Evolutionary conservation across 2,888 invertebrate species (phyloP).

Genomic region (Periphyllus acericola): DNA sequence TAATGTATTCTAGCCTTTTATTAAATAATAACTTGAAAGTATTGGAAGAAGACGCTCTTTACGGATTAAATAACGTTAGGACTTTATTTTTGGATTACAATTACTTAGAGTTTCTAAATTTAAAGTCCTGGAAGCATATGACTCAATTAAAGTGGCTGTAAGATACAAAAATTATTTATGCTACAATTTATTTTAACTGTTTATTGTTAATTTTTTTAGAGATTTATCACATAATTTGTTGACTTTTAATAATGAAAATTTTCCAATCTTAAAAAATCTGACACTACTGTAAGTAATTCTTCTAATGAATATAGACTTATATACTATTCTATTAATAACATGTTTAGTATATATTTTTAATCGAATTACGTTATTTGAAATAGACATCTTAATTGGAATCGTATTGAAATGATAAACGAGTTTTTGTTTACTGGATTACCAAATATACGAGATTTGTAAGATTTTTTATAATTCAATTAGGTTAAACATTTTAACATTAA

Average conservation of each 20-base stretch:
- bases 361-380: neutral
- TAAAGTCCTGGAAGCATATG: conserved; percentile 68
- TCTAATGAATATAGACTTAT: neutral
- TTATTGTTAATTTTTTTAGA: conserved; percentile 63
- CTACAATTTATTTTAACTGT: neutral
- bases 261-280: conserved; percentile 69
- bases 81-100: conserved; percentile 70
- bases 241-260: conserved; percentile 68
- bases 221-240: conserved; percentile 70
- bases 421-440: conserved; percentile 59
- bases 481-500: neutral
- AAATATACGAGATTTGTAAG: conserved; percentile 62
- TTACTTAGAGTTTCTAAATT: conserved; percentile 68
- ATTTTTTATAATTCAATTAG: neutral
- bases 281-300: conserved; percentile 68
- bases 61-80: conserved; percentile 68
- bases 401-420: conserved; percentile 63
- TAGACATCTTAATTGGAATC: conserved; percentile 64
- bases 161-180: conserved; percentile 62
- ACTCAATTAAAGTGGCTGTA: conserved; percentile 68
- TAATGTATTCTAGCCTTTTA: conserved; percentile 40
- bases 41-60: conserved; percentile 67
- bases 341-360: neutral
- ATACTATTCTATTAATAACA: neutral
- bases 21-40: conserved; percentile 42